phyloP scores from a whole-genome alignment of 2,113 vertebrate genomes.

The Anguilla japonica region DNA sequence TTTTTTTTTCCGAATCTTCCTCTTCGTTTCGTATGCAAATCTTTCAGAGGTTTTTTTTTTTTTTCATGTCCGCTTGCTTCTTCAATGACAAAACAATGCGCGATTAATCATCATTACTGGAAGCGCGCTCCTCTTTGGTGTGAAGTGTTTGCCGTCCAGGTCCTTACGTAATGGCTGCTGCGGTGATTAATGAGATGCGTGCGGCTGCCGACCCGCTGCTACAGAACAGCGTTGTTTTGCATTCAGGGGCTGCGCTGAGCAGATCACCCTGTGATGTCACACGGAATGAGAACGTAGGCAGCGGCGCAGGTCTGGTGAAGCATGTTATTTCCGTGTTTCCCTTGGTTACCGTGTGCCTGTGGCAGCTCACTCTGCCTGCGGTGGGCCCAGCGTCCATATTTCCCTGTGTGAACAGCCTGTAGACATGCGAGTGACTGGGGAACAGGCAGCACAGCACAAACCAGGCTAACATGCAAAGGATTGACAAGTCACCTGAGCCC shows the following conservation, averaged over 20 bases:
- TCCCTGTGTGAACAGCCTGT: background rate
- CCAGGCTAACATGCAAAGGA: background rate
- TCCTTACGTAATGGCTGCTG: conserved; percentile 1
- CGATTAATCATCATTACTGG: conserved; percentile 48
- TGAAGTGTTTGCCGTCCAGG: conserved; percentile 41
- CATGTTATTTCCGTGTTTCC: background rate
- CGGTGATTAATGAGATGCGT: conserved; percentile 45
- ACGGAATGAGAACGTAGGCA: background rate
- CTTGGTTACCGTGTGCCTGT: background rate
- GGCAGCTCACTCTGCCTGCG: background rate
- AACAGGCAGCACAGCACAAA: background rate
- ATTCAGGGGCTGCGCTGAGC: conserved; percentile 31
- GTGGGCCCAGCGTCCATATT: background rate
- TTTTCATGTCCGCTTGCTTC: conserved; percentile 17
- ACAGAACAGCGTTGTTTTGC: conserved; percentile 31
- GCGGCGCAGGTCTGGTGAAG: background rate
- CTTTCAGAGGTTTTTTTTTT: conserved; percentile 19
- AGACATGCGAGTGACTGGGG: background rate
- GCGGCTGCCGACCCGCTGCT: conserved; percentile 36
- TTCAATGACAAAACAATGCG: conserved; percentile 40
- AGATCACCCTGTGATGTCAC: background rate
- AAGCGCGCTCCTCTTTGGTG: conserved; percentile 36
- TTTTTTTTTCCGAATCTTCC: background rate
- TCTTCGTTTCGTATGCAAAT: conserved; percentile 16
- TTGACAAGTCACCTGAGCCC: background rate